Base-by-base conservation (phyloP, 2,888 invertebrate genomes). In the Chalcis sispes region DNA sequence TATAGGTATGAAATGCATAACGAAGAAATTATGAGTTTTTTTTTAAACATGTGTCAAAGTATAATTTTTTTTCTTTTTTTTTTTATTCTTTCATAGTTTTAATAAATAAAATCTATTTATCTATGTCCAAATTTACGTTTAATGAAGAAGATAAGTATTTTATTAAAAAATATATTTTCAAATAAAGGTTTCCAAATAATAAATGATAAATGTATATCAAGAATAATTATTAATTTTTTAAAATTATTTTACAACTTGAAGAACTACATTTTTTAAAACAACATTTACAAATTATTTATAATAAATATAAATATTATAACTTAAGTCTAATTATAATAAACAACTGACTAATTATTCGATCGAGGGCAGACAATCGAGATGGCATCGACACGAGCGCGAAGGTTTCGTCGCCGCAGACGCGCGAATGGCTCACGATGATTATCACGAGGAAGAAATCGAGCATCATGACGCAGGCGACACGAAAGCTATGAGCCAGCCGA, bases 401-500 rank as follows among this genome's bases (percentile, higher is more conserved):
- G 69, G 52, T 36, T 69, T n/a, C n/a, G 25, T 36, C 8, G 52
- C 70, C 1, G 23, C 8, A 18, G 36, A 66, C 15, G 8, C 62
- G 15, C 18, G 27, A 1, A 29, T 52, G 36, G 3, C 40, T 0
- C 42, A 52, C 3, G 46, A 50, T 1, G 71, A 59, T 4, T 61
- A 66, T 2, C 20, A 75, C 7, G 56, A 75, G 32, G 62, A 74
- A 0, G 70, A 71, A 18, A 54, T 48, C 7, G 70, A 2, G 2
- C 18, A 81, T 82, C 69, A 81, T 29, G 90, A 91, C 78, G 90
- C 85, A 42, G 77, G 73, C 0, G 80, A 85, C 18, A 82, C 80
- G 70, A 84, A 92, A 88, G 87, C 89, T 54, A 91, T 93, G 84
- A 91, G 91, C 79, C 90, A 91, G 15, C 85, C 90, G 2, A 92